Percentiles rank a stretch among this genome's conserved stretches.
Conservation (phyloP, 2,797 vertebrate species). For the Lagorchestes hirsutus region DNA sequence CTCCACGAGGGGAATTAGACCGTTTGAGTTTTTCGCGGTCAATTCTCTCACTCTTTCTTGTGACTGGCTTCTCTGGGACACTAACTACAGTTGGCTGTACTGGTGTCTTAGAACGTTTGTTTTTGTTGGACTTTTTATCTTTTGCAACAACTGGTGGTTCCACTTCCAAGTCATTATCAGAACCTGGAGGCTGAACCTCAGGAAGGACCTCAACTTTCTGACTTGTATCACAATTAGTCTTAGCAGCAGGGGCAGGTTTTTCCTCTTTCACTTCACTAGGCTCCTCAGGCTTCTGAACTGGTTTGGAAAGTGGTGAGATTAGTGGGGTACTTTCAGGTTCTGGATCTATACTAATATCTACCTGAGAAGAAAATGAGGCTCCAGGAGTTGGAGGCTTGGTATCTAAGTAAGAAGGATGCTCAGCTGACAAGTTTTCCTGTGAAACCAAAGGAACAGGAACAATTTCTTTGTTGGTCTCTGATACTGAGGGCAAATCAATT, state of each 20-base stretch:
- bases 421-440: conserved; percentile 81
- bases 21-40: conserved; percentile 96
- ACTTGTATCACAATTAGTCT: conserved; percentile 64
- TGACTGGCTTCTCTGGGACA: conserved; percentile 91
- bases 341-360: conserved; percentile 81
- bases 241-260: conserved; percentile 60
- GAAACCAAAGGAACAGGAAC: conserved; percentile 77
- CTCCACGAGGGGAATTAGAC: conserved; percentile 93
- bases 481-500: conserved; percentile 76
- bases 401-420: conserved; percentile 84
- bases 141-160: conserved; percentile 88
- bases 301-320: conserved; percentile 83
- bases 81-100: conserved; percentile 83
- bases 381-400: conserved; percentile 91
- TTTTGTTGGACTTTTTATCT: conserved; percentile 92
- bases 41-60: conserved; percentile 96
- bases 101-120: conserved; percentile 92
- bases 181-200: conserved; percentile 87
- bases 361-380: conserved; percentile 84
- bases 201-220: conserved; percentile 86
- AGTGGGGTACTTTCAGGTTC: conserved; percentile 84
- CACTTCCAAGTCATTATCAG: conserved; percentile 89
- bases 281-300: conserved; percentile 86
- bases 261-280: conserved; percentile 78
- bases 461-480: conserved; percentile 83